Conservation (phyloP, 2,113 vertebrate species). For the Numida meleagris region DNA sequence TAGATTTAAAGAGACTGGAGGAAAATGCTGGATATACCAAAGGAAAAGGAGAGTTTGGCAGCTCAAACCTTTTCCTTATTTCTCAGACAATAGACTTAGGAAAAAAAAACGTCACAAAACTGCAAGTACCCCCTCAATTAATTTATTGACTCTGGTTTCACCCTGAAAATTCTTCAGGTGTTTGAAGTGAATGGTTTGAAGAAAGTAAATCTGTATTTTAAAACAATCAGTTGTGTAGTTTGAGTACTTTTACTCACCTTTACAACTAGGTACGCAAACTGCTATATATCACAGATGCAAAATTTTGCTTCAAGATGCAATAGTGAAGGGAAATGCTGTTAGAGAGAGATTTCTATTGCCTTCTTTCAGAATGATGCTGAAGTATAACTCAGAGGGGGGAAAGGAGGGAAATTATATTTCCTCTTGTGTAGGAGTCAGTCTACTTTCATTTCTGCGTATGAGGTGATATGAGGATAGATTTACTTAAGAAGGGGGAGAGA, state of each 20-base stretch:
- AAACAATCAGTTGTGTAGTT: neutral
- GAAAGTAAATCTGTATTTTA: neutral
- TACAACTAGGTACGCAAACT: neutral
- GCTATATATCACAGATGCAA: neutral
- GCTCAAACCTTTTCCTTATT: neutral
- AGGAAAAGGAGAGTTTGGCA: neutral
- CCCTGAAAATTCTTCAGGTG: neutral
- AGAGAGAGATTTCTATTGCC: neutral
- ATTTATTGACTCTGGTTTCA: neutral
- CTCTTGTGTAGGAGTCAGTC: neutral
- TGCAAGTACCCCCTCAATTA: neutral
- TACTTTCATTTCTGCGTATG: neutral
- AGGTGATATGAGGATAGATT: neutral
- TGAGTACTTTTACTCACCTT: neutral
- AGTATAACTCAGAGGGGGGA: neutral
- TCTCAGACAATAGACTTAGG: neutral
- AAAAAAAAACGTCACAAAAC: neutral
- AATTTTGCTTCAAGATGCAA: neutral
- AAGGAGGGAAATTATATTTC: neutral
- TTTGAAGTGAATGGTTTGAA: neutral
- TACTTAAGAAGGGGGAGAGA: neutral
- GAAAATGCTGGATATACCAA: neutral
- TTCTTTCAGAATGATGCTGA: neutral
- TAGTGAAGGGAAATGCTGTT: neutral
- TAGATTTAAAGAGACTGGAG: neutral